These are phyloP conservation scores for Salvelinus alpinus DNA, from an alignment of 2,113 vertebrate genomes.

Conservation along the genomic window DNA sequence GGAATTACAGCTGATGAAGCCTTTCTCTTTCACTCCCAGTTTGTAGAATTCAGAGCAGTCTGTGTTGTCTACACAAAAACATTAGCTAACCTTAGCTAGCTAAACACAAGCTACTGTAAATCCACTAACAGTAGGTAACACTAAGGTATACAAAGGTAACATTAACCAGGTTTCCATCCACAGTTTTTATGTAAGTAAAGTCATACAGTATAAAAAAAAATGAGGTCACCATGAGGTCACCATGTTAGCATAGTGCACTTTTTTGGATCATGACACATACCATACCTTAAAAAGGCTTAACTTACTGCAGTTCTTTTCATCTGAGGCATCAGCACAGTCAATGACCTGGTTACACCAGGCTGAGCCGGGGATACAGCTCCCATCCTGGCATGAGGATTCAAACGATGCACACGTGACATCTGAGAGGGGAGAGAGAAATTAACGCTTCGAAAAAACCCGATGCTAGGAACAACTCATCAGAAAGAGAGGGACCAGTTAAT, in stretches of 20 bases:
- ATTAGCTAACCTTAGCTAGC: conserved; percentile 6
- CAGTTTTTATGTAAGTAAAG: too few species aligned
- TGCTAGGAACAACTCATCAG: neutral
- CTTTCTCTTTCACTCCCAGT: conserved; percentile 88
- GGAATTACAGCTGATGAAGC: conserved; percentile 93
- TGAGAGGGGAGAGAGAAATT: conserved; percentile 58
- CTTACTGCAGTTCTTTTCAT: conserved; percentile 96
- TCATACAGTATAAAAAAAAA: too few species aligned
- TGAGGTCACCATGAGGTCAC: neutral
- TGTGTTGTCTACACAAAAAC: conserved; percentile 80
- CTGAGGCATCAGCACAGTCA: conserved; percentile 92
- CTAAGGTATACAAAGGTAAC: neutral
- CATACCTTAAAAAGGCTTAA: conserved; percentile 10
- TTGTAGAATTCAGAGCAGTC: conserved; percentile 92
- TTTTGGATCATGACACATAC: conserved; percentile 18
- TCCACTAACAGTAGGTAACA: neutral
- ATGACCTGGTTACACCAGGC: conserved; percentile 93
- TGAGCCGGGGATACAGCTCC: conserved; percentile 84
- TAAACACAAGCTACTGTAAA: neutral
- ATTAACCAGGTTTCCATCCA: too few species aligned
- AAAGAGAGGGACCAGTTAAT: conserved; percentile 9
- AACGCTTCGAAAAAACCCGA: conserved; percentile 49
- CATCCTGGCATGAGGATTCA: conserved; percentile 89
- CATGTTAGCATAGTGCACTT: neutral
- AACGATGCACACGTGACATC: conserved; percentile 83